Evolutionary conservation across 2,888 invertebrate species (phyloP), one percentile per base, ranked within the genome.

Genomic region (Microctonus aethiopoides): DNA sequence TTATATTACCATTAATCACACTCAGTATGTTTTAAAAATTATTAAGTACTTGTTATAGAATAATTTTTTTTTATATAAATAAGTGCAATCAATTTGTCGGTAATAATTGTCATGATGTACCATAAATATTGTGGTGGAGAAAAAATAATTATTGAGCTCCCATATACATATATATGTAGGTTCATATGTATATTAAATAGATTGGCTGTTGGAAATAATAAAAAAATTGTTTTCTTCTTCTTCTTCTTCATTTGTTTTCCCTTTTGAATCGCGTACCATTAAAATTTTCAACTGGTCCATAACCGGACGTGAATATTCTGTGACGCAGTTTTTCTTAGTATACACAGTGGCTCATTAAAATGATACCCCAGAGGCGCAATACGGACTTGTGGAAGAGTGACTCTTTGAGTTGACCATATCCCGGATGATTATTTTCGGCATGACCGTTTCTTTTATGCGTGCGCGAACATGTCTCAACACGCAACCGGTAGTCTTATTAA

Each of bases 211-310:
- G n/a, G n/a, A n/a, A n/a, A n/a, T n/a, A n/a, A n/a, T n/a, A n/a
- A n/a, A n/a, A n/a, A n/a, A n/a, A n/a, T n/a, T n/a, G n/a, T n/a
- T 54, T 39, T 41, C 20, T 26, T 59, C n/a, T 46, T 22, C 41
- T 41, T 39, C 39, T 39, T 10, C 11, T 9, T 1, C 16, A 10
- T 11, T n/a, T 60, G 26, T 29, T n/a, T 65, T 24, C 11, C 54
- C 20, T 13, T 62, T 20, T 16, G 16, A 39, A 34, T 16, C 22
- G 60, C 67, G 72, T n/a, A n/a, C 72, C 74, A 76, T 76, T 73
- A 76, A 73, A 75, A 69, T 72, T 73, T 71, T n/a, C 68, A 60
- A 52, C 68, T 46, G 66, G 67, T 20, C 71, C 66, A 67, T 51
- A 72, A 70, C 66, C 63, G 61, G 61, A 57, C 67, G 51, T 59